Percentiles rank a stretch among this genome's conserved stretches.
phyloP scores from a whole-genome alignment of 1,140 invertebrate species.

The Episyrphus balteatus region DNA sequence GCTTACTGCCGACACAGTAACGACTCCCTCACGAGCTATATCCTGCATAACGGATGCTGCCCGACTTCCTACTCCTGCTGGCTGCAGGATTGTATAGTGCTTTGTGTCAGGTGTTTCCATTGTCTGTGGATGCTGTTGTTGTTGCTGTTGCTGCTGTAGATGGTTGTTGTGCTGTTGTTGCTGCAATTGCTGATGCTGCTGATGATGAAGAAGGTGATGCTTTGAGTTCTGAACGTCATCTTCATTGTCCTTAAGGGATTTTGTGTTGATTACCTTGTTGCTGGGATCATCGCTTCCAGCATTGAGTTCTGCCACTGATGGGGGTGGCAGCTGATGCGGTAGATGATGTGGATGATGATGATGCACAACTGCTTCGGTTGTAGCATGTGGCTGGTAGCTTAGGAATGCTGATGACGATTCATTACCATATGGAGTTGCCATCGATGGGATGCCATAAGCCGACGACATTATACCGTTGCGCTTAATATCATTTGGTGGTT shows the following conservation, averaged over 20 bases:
- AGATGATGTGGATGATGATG: conserved; percentile 34
- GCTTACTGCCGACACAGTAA: conserved; percentile 52
- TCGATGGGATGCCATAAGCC: conserved; percentile 1
- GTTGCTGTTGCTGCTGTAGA: conserved; percentile 2
- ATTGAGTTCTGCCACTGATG: conserved; percentile 14
- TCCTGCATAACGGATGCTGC: conserved; percentile 69
- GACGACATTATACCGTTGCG: conserved; percentile 35
- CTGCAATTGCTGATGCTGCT: neutral
- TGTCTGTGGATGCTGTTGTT: neutral
- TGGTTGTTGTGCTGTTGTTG: conserved; percentile 3
- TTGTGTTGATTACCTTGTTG: neutral
- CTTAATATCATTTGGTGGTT: conserved; percentile 52
- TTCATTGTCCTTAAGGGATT: neutral
- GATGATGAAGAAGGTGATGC: neutral
- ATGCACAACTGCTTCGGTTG: neutral
- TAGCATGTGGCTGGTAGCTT: conserved; percentile 31
- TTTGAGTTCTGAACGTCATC: neutral
- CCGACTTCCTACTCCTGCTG: conserved; percentile 60
- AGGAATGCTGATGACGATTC: neutral
- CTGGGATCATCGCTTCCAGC: neutral
- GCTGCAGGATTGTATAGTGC: conserved; percentile 74
- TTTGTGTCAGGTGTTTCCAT: conserved; percentile 38
- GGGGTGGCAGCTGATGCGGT: conserved; percentile 13
- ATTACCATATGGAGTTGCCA: neutral
- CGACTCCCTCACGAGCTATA: conserved; percentile 52